Base-by-base conservation (phyloP, 92 coral and sea anemone species). In the Epizoanthus scotinus region DNA sequence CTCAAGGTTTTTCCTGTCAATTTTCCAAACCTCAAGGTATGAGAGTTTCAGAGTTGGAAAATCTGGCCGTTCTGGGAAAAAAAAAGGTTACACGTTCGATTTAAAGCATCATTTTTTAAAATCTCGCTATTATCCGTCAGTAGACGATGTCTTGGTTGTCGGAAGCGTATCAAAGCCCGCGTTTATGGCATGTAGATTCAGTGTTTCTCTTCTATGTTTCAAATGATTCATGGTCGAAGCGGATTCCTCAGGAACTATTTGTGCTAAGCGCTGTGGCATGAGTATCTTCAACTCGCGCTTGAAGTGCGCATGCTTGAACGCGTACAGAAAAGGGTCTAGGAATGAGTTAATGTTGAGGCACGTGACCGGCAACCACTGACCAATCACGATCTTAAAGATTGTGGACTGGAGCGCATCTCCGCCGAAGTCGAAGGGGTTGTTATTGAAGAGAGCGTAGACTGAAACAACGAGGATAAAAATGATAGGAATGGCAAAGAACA, bases 321-420 rank as follows among this genome's bases (percentile, higher is more conserved):
- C 94, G 40, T 87, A 90, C 70, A 90, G 83, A 57, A 90, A 90
- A 19, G 94, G 94, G 63, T 90, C 91, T 61, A 87, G 84, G 36
- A 90, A 64, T 53, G 94, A 89, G 54, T 90, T 90, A 22, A 90
- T 87, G 29, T 87, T 90, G 40, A 90, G 87, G 40, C 94, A 90
- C 65, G 94, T 90, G 69, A 90, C 94, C 1, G 94, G 94, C 0
- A 90, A 73, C 94, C 94, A 90, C 78, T 90, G 94, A 36, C 94
- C 94, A 21, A 87, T 82, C 22, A 82, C 65, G 62, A 90, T 90
- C 81, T 90, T 90, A 63, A 90, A 87, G 27, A 90, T 65, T 24
- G 91, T 90, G 62, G 91, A 87, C 85, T 90, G 73, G 67, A 90
- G 86, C 25, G 94, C 89, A 60, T 87, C 87, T 28, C 91, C 94